These are phyloP conservation scores for Ethmia dodecea DNA, from an alignment of 2,888 invertebrate genomes.

Conservation along the genomic window DNA sequence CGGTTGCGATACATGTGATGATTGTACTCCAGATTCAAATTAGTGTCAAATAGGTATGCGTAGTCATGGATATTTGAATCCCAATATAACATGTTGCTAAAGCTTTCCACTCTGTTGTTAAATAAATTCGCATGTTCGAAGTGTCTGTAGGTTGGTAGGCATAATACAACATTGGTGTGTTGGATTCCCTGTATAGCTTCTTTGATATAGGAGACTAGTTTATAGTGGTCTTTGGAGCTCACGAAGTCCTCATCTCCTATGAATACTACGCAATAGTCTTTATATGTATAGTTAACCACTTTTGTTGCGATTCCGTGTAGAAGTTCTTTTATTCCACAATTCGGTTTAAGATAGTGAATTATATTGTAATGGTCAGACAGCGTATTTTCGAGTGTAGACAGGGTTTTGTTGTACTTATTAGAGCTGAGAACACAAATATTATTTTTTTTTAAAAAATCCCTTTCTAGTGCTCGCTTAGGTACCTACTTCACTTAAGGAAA, in stretches of 20 bases:
- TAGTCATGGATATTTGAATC: slow-evolving; percentile 7
- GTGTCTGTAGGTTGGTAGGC: slow-evolving; percentile 10
- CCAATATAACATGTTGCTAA: slow-evolving; percentile 11
- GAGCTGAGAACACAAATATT: no score
- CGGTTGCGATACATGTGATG: slow-evolving; percentile 7
- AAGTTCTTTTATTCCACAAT: no score
- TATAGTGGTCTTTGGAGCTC: neutral
- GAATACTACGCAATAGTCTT: neutral
- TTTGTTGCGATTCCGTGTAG: no score
- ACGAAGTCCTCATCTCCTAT: slow-evolving; percentile 1
- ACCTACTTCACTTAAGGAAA: no score
- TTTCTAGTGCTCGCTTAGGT: no score
- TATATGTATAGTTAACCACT: no score
- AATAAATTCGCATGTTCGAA: slow-evolving; percentile 1
- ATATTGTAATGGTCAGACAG: no score
- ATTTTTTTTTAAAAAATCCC: no score
- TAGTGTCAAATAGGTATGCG: slow-evolving; percentile 12
- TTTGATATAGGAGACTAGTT: neutral
- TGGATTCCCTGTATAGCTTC: neutral
- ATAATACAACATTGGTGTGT: slow-evolving; percentile 5
- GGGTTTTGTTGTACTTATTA: no score
- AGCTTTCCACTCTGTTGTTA: slow-evolving; percentile 12
- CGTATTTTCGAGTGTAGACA: no score
- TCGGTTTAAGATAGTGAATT: no score
- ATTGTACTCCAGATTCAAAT: slow-evolving; percentile 8